These are phyloP conservation scores for Stichopus horrens DNA, from an alignment of 53 echinoderm and acorn worm species.

Conservation along the genomic window DNA sequence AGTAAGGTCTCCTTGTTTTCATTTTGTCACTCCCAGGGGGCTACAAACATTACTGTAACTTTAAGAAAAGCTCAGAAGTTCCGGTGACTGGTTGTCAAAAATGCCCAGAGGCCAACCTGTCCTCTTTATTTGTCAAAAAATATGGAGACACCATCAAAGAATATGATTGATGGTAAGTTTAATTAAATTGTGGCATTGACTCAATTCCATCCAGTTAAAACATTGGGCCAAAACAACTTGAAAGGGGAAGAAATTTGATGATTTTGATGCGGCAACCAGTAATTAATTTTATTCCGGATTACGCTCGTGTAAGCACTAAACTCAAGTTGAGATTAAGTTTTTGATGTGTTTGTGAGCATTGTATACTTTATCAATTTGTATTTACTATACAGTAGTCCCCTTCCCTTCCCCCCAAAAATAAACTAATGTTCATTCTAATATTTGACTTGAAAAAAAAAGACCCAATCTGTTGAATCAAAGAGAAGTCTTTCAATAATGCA, in stretches of 20 bases:
- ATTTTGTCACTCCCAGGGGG: neutral
- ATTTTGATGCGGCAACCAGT: no score
- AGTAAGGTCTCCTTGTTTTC: neutral
- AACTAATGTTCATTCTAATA: neutral
- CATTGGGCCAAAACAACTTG: no score
- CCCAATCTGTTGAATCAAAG: no score
- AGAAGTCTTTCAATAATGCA: no score
- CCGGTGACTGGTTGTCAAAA: neutral
- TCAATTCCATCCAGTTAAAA: neutral
- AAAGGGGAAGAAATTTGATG: no score
- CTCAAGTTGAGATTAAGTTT: no score
- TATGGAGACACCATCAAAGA: neutral
- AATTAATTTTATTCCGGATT: no score
- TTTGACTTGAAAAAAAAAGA: no score
- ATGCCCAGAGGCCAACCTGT: constrained; percentile 12
- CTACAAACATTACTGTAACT: neutral
- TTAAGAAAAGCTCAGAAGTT: neutral
- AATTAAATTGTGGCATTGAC: neutral
- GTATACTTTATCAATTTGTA: no score
- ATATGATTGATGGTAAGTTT: constrained; percentile 23
- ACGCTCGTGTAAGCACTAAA: no score
- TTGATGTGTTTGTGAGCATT: no score
- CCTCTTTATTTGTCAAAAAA: constrained; percentile 6
- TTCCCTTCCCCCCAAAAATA: neutral
- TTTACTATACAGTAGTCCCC: neutral